These are phyloP conservation scores for Tachycineta bicolor DNA, from an alignment of 2,113 vertebrate species.

Conservation along the genomic window DNA sequence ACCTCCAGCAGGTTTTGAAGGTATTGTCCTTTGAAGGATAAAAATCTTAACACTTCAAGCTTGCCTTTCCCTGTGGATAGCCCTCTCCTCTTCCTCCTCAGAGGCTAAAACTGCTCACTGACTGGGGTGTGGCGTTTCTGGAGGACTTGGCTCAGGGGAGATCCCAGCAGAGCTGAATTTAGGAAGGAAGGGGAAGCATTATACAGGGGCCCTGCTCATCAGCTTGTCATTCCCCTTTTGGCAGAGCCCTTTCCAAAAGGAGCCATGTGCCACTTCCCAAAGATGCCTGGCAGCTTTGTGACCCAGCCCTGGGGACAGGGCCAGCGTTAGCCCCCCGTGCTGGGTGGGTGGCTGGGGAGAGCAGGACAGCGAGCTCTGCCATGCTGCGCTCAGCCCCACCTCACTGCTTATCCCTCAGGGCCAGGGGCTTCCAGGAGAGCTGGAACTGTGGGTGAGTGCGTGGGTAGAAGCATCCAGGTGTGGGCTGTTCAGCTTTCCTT, in stretches of 20 bases:
- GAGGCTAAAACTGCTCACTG: background rate
- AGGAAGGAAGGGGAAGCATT: background rate
- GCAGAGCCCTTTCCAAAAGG: background rate
- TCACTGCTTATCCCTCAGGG: background rate
- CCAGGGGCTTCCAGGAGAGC: background rate
- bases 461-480: background rate
- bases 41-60: background rate
- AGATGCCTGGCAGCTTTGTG: accelerated
- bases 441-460: background rate
- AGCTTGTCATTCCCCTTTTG: accelerated
- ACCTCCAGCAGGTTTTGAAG: background rate
- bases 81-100: background rate
- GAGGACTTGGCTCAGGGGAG: background rate
- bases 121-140: background rate
- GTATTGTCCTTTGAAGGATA: background rate
- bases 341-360: accelerated
- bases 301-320: accelerated
- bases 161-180: background rate
- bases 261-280: accelerated
- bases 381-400: background rate
- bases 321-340: background rate
- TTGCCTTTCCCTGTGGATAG: background rate
- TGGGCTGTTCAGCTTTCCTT: background rate
- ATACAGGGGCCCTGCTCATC: accelerated
- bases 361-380: accelerated